Evolutionary conservation across 2,888 invertebrate genomes (phyloP).

Genomic region (Apamea anceps): DNA sequence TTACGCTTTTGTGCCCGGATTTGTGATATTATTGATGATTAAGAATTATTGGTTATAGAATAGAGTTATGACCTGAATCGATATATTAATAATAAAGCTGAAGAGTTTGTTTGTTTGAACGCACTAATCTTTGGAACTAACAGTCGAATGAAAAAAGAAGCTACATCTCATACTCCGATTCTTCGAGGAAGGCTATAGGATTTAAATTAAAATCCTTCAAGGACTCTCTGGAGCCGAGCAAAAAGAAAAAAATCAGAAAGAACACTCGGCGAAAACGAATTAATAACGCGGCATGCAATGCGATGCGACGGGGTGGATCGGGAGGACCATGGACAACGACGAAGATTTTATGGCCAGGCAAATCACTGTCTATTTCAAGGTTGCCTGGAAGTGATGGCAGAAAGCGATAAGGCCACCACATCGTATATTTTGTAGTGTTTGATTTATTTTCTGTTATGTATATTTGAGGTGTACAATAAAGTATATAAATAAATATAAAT

Average conservation of each 20-base stretch:
- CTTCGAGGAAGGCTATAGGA: too few relatives aligned
- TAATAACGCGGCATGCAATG: background rate
- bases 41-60: background rate
- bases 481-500: too few relatives aligned
- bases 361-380: background rate
- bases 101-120: too few relatives aligned
- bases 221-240: background rate
- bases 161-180: too few relatives aligned
- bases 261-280: background rate
- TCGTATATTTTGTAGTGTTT: background rate
- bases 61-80: background rate
- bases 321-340: too few relatives aligned
- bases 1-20: constrained; percentile 7
- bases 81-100: background rate
- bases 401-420: too few relatives aligned
- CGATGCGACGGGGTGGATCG: background rate
- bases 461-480: too few relatives aligned
- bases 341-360: background rate
- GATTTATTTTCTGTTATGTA: too few relatives aligned
- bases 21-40: constrained; percentile 10
- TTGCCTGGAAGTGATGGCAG: too few relatives aligned
- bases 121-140: too few relatives aligned
- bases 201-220: background rate
- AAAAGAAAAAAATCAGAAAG: background rate
- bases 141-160: too few relatives aligned